Evolutionary conservation across 2,888 invertebrate species (phyloP), one percentile per base, ranked within the genome.

Genomic region (Lepidonotus clava): DNA sequence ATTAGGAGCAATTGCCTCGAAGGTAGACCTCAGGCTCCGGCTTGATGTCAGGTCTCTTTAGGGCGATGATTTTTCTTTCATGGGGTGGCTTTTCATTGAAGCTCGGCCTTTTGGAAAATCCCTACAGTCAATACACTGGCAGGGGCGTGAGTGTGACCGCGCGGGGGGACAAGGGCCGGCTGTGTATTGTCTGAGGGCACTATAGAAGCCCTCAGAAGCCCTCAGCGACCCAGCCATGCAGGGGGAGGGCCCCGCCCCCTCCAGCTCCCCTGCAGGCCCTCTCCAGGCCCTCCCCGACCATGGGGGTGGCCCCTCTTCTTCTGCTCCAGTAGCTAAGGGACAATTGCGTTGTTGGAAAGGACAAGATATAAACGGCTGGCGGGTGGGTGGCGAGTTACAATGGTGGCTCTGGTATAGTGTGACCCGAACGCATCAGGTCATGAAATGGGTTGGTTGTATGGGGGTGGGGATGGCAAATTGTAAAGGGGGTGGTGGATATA

Each of bases 401-500:
- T 24, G 21, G 66, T 11, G 66, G 8, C 14, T 18, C 36, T 34
- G 71, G 71, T 1, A 18, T 8, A 34, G 11, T 11, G 24, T 11
- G 36, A 11, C 6, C 1, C 36, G 21, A n/a, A 1, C 38, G 38
- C 71, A n/a, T 71, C 71, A 38, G 38, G 71, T 6, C 71, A 34
- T 34, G 71, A 18, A 21, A 8, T 46, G 46, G 46, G 8, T 18
- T 46, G 24, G 71, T 14, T 71, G 71, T 36, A n/a, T n/a, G n/a
- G n/a, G n/a, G n/a, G n/a, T n/a, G n/a, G n/a, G n/a, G n/a, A n/a
- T n/a, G n/a, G n/a, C n/a, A n/a, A n/a, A n/a, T n/a, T n/a, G n/a
- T n/a, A n/a, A n/a, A n/a, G n/a, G 4, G 71, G 71, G 38, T 71
- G 71, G 36, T 38, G 71, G 71, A 38, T 34, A 71, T 71, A 71